Base-by-base conservation (phyloP, 1,140 invertebrate genomes). In the Philaenus spumarius region DNA sequence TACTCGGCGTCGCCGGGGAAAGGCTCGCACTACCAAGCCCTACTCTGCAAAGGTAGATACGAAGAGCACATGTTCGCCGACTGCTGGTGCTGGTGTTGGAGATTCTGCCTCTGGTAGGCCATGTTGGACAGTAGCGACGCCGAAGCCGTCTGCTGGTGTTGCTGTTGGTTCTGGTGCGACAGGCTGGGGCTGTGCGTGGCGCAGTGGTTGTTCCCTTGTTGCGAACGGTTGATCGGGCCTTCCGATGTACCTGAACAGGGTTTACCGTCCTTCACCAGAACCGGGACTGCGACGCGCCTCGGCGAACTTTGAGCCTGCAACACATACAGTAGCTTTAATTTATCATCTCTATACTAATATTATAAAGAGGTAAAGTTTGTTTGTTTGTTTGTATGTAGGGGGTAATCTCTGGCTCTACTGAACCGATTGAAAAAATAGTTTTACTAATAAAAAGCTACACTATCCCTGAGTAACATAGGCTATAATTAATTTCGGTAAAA, bases 191-290 rank as follows among this genome's bases (percentile, higher is more conserved):
- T 70, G 64, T 72, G 72, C 43, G 59, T 68, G 64, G 52, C 67
- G 62, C 64, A 70, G 61, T 64, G 73, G 74, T 14, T 71, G 73
- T 9, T 45, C 68, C 63, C 68, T 70, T 63, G 68, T 68, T 57
- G 70, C 69, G 68, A 72, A 66, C 46, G 70, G 65, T 66, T 70
- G 66, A 43, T 71, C 60, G 66, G 72, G 61, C 51, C 39, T 47
- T 54, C 55, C 60, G 58, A 60, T 20, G 68, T 70, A 20, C 65
- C 68, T 26, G 56, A 64, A 69, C 93, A 95, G 0, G 93, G 93
- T 71, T 97, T 97, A 1, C 93, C 94, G 75, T 97, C 95, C 75
- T 96, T 95, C 55, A 97, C 94, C 60, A 97, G 77, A 12, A 97
- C 93, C 15, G 94, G 94, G 34, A 97, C 93, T 0, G 93, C 91